Conservation (phyloP, 2,888 invertebrate species). For the Protonemura montana region DNA sequence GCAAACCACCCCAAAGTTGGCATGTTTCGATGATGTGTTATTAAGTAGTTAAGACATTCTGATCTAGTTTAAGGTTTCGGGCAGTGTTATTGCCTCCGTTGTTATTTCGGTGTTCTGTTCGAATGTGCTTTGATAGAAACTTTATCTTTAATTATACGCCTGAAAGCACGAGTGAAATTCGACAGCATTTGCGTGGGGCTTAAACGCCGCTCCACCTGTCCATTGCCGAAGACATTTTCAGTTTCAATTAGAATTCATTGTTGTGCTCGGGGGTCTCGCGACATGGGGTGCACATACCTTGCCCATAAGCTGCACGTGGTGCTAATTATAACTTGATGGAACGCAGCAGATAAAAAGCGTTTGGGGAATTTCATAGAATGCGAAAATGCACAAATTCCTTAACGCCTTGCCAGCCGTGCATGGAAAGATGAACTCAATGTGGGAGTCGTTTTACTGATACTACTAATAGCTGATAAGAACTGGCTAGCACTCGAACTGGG, state of each 20-base stretch:
- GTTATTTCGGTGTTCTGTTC: background rate
- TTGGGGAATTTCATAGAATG: background rate
- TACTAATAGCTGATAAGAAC: background rate
- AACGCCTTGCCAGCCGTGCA: too few relatives aligned
- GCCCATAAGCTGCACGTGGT: background rate
- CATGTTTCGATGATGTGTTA: slow-evolving; percentile 18
- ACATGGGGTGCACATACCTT: too few relatives aligned
- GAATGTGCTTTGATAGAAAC: background rate
- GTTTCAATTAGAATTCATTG: too few relatives aligned
- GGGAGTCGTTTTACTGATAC: background rate
- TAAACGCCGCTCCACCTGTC: background rate
- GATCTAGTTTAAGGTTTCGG: background rate
- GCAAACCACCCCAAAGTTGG: background rate
- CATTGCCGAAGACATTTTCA: too few relatives aligned
- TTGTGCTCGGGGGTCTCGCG: too few relatives aligned
- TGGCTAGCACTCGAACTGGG: background rate
- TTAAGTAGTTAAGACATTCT: slow-evolving; percentile 25
- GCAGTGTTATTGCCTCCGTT: background rate
- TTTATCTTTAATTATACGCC: background rate
- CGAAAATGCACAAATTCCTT: background rate
- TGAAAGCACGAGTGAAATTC: background rate
- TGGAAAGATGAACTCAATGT: background rate
- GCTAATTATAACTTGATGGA: background rate
- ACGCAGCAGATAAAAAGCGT: background rate
- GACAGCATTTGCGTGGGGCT: background rate